Conservation (phyloP, 2,797 vertebrate species). For the Microcaecilia unicolor region DNA sequence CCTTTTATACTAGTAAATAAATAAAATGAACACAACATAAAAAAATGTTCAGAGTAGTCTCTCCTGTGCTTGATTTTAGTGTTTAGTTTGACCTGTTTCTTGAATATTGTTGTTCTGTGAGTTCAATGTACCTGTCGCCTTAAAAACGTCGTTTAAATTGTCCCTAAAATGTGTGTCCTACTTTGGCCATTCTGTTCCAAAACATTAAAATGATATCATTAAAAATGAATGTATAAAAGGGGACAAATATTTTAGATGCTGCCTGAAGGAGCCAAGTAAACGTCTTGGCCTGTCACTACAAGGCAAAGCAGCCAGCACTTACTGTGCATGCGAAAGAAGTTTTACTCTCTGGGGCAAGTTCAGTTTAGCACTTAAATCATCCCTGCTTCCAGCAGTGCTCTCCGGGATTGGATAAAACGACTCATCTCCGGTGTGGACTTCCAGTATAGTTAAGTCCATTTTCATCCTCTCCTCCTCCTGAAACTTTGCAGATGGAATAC, state of each 20-base stretch:
- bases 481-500: no score
- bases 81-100: neutral
- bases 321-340: slow-evolving; percentile 4
- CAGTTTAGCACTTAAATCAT: neutral
- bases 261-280: neutral
- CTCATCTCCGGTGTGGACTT: neutral
- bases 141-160: neutral
- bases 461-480: no score
- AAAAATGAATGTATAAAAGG: slow-evolving; percentile 6
- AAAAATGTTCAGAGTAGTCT: no score
- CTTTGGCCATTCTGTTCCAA: neutral
- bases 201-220: slow-evolving; percentile 6
- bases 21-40: no score
- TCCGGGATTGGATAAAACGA: neutral
- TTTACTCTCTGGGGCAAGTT: slow-evolving; percentile 2
- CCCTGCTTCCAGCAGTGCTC: neutral
- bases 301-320: neutral
- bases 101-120: neutral
- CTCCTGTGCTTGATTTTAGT: no score
- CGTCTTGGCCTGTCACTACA: neutral
- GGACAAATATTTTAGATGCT: slow-evolving; percentile 4
- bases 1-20: no score
- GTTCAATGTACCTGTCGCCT: neutral
- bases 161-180: neutral
- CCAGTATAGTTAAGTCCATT: no score